phyloP scores from a whole-genome alignment of 2,888 invertebrate species.

The Marronus borbonicus region DNA sequence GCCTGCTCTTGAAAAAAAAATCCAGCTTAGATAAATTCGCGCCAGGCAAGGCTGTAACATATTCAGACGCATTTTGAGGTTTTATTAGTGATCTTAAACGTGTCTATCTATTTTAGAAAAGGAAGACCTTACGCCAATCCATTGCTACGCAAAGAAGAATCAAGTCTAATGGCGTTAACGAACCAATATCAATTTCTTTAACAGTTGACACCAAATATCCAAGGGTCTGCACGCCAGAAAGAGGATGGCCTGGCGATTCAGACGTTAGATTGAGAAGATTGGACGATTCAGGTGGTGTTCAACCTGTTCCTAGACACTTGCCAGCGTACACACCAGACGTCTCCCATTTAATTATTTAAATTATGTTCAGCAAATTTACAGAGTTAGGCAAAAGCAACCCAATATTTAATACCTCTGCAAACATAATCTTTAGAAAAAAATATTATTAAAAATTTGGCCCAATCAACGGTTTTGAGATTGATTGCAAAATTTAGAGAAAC shows the following conservation, averaged over 20 bases:
- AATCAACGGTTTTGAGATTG: too few species aligned
- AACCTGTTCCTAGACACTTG: conserved; percentile 79
- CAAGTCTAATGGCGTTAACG: conserved; percentile 86
- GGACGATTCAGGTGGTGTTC: conserved; percentile 73
- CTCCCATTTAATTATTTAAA: conserved; percentile 84
- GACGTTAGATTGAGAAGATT: conserved; percentile 78
- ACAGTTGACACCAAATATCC: conserved; percentile 79
- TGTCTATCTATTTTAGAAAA: conserved; percentile 78
- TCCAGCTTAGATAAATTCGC: too few species aligned
- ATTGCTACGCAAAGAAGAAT: conserved; percentile 84
- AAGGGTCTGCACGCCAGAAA: conserved; percentile 71
- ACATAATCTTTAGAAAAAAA: too few species aligned
- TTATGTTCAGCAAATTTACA: background rate
- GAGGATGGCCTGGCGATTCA: conserved; percentile 79
- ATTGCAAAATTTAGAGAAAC: too few species aligned
- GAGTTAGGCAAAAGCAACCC: too few species aligned
- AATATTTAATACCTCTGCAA: too few species aligned
- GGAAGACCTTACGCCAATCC: conserved; percentile 87
- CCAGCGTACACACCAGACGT: conserved; percentile 87
- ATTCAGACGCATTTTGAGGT: too few species aligned
- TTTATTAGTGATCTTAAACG: too few species aligned
- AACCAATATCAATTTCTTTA: conserved; percentile 85
- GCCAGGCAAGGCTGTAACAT: too few species aligned
- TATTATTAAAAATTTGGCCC: too few species aligned
- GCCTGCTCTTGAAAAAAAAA: too few species aligned